Conservation (phyloP, 2,888 invertebrate genomes). For the Megalurothrips usitatus region DNA sequence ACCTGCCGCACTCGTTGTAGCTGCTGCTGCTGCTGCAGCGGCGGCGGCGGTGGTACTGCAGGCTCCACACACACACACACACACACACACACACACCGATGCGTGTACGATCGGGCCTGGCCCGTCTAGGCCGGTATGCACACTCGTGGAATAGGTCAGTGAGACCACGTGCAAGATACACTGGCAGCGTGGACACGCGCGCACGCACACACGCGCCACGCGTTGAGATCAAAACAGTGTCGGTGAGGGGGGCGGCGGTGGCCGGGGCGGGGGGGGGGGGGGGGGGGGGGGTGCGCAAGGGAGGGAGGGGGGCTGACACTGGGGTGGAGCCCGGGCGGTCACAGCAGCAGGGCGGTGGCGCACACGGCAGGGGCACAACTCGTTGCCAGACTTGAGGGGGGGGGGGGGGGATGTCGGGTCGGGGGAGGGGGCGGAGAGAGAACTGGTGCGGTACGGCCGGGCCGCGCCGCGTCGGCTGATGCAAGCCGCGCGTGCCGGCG, state of each 20-base stretch:
- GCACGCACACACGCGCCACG: neutral
- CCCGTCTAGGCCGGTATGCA: constrained; percentile 14
- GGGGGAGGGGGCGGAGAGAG: neutral
- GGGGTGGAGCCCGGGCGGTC: neutral
- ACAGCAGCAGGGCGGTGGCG: neutral
- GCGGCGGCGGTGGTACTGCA: neutral
- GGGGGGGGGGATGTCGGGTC: neutral
- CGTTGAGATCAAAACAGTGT: neutral
- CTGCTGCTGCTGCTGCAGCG: neutral
- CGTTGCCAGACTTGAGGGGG: neutral
- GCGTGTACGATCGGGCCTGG: neutral
- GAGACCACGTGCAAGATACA: neutral
- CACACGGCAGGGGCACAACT: neutral
- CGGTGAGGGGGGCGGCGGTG: neutral
- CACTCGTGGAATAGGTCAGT: constrained; percentile 11
- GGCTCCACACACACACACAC: neutral
- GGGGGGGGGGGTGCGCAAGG: neutral
- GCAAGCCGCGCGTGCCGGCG: neutral
- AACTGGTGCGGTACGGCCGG: neutral
- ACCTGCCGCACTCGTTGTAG: neutral
- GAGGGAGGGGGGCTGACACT: neutral
- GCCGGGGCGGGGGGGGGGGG: neutral
- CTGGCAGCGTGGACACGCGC: neutral
- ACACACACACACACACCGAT: neutral
- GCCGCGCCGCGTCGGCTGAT: neutral